Evolutionary conservation across 2,888 invertebrate genomes (phyloP).

Genomic region (Spialia ferax): DNA sequence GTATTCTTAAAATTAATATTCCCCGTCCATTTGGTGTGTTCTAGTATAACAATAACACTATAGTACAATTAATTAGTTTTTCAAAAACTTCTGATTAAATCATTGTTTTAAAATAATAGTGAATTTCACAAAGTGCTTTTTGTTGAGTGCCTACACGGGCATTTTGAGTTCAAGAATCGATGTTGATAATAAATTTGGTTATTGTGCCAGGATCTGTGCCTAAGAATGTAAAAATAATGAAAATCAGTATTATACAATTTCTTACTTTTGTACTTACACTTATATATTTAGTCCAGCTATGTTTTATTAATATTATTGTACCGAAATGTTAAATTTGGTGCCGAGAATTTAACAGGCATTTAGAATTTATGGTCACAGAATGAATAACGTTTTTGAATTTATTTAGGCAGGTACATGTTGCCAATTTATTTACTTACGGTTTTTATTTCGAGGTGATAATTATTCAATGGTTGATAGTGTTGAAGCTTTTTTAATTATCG

Average conservation of each 20-base stretch:
- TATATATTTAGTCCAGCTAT: constrained; percentile 12
- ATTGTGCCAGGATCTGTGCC: constrained; percentile 49
- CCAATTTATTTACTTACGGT: neutral
- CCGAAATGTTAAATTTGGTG: constrained; percentile 6
- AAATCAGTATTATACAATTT: constrained; percentile 55
- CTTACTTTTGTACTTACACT: constrained; percentile 23
- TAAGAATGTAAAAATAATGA: constrained; percentile 42
- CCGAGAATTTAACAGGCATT: neutral
- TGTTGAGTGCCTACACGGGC: neutral
- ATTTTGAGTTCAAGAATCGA: constrained; percentile 11
- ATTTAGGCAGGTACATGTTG: too few relatives aligned
- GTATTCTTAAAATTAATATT: constrained; percentile 34
- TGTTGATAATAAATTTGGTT: constrained; percentile 21
- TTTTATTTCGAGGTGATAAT: neutral
- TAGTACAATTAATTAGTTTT: constrained; percentile 30
- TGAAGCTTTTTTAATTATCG: neutral
- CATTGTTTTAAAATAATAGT: constrained; percentile 26
- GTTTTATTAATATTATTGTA: constrained; percentile 14
- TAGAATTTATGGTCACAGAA: neutral
- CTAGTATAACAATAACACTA: constrained; percentile 34
- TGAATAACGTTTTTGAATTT: neutral
- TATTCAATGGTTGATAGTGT: neutral
- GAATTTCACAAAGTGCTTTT: constrained; percentile 8
- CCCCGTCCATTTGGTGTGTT: constrained; percentile 47
- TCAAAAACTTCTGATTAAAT: constrained; percentile 29